Evolutionary conservation across 2,797 vertebrate species (phyloP).

Genomic region (Sebastes diploproa): DNA sequence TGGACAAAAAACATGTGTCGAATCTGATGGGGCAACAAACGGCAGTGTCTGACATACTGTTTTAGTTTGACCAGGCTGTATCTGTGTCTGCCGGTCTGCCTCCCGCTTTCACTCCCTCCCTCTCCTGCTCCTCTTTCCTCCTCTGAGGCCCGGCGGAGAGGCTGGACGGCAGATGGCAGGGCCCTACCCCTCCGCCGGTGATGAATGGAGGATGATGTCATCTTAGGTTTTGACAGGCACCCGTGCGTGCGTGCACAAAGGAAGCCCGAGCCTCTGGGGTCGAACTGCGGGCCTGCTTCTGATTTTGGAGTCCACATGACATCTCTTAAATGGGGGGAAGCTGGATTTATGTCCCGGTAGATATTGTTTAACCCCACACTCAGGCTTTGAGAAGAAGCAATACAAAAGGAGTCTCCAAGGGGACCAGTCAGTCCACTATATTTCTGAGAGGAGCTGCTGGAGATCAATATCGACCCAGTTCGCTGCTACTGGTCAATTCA

Average conservation of each 20-base stretch:
- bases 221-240: slow-evolving; percentile 89
- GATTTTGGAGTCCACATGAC: slow-evolving; percentile 91
- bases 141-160: slow-evolving; percentile 74
- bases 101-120: slow-evolving; percentile 46
- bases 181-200: slow-evolving; percentile 87
- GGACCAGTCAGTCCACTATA: slow-evolving; percentile 47
- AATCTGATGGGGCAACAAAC: slow-evolving; percentile 65
- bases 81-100: slow-evolving; percentile 61
- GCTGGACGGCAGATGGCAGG: slow-evolving; percentile 92
- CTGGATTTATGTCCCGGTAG: slow-evolving; percentile 92
- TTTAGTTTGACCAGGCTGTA: slow-evolving; percentile 87
- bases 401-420: slow-evolving; percentile 81
- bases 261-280: slow-evolving; percentile 87
- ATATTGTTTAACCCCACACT: slow-evolving; percentile 85
- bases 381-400: slow-evolving; percentile 65
- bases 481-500: slow-evolving; percentile 26
- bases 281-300: slow-evolving; percentile 88
- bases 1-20: slow-evolving; percentile 65
- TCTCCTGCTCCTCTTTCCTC: slow-evolving; percentile 59
- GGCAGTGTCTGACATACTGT: slow-evolving; percentile 78
- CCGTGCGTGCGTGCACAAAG: slow-evolving; percentile 85
- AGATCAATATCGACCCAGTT: slow-evolving; percentile 45
- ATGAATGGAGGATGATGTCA: slow-evolving; percentile 99
- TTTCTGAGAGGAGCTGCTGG: slow-evolving; percentile 17
- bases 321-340: slow-evolving; percentile 89